Conservation (phyloP, 2,113 vertebrate genomes). For the Anarrhichthys ocellatus region DNA sequence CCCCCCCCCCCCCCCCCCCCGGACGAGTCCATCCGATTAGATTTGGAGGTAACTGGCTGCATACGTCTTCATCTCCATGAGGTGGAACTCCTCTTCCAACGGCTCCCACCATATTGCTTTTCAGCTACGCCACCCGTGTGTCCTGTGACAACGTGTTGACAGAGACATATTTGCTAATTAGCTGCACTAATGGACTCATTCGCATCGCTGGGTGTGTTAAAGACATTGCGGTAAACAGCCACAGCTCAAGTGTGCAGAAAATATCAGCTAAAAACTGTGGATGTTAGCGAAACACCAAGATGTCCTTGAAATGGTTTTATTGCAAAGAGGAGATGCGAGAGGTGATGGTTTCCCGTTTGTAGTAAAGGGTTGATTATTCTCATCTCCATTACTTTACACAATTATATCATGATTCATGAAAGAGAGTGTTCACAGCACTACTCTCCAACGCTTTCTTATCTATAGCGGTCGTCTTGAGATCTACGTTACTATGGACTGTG, state of each 20-base stretch:
- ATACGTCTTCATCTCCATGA: conserved; percentile 57
- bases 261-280: conserved; percentile 12
- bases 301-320: conserved; percentile 10
- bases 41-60: conserved; percentile 22
- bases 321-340: not conserved
- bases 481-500: not conserved
- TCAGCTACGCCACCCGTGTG: conserved; percentile 31
- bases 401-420: not conserved
- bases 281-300: not conserved
- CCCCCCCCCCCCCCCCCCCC: no score
- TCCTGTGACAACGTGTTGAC: conserved; percentile 62
- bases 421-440: not conserved
- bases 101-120: conserved; percentile 20
- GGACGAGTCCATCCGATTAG: conserved; percentile 27
- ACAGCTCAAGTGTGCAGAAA: conserved; percentile 15
- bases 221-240: conserved; percentile 7
- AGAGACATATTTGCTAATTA: conserved; percentile 62
- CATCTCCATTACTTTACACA: not conserved
- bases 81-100: conserved; percentile 30
- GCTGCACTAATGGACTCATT: conserved; percentile 50
- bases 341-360: not conserved
- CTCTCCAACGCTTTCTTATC: not conserved
- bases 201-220: conserved; percentile 40
- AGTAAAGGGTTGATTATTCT: not conserved
- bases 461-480: not conserved